Conservation (phyloP, 2,888 invertebrate species). For the Coenonympha glycerion region DNA sequence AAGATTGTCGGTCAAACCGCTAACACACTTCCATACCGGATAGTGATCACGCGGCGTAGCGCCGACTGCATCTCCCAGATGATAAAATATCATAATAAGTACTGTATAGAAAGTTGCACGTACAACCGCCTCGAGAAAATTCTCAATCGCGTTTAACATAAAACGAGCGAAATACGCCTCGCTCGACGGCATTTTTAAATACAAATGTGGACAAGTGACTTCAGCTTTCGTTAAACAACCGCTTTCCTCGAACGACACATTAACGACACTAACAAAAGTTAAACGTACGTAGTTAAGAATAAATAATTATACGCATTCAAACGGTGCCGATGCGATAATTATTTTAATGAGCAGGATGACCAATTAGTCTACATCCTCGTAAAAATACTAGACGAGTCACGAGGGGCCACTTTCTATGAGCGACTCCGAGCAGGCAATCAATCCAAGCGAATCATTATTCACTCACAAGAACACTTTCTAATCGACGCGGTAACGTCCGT, state of each 20-base stretch:
- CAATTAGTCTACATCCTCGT: constrained; percentile 55
- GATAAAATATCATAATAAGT: constrained; percentile 25
- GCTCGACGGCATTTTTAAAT: constrained; percentile 5
- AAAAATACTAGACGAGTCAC: constrained; percentile 49
- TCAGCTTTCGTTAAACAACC: background rate
- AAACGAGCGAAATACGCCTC: background rate
- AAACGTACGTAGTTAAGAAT: background rate
- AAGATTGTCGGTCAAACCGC: constrained; percentile 42
- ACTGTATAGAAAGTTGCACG: constrained; percentile 22
- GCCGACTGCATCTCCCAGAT: constrained; percentile 18
- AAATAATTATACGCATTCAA: constrained; percentile 5
- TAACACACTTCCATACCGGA: constrained; percentile 56
- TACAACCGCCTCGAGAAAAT: background rate
- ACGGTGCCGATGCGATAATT: constrained; percentile 25
- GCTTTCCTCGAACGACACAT: background rate
- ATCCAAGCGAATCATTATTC: constrained; percentile 56
- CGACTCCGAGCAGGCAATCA: constrained; percentile 64
- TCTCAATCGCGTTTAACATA: background rate
- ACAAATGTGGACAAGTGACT: constrained; percentile 1
- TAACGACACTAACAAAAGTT: background rate
- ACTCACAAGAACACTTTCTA: constrained; percentile 73
- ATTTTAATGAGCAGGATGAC: constrained; percentile 48
- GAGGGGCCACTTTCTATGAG: constrained; percentile 64
- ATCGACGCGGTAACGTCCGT: constrained; percentile 48
- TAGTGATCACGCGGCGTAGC: constrained; percentile 30